Percentiles rank a stretch among this genome's conserved stretches.
These are phyloP conservation scores for Chironomus tentans DNA, from an alignment of 2,888 invertebrate species.

Conservation along the genomic window DNA sequence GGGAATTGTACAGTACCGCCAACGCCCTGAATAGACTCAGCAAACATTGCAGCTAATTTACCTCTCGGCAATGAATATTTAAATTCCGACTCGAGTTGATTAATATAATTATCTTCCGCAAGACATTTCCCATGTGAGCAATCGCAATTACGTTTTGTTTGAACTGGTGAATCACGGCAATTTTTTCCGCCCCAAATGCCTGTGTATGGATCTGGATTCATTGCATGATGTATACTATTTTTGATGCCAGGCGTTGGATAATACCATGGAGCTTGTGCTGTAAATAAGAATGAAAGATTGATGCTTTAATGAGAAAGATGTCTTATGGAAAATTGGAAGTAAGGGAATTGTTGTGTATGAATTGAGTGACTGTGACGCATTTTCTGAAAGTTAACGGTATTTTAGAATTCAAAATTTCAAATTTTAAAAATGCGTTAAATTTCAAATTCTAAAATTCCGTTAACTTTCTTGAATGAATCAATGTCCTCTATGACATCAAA, in stretches of 20 bases:
- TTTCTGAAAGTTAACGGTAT: too few relatives aligned
- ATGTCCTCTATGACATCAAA: too few relatives aligned
- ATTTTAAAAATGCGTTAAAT: too few relatives aligned
- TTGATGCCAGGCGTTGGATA: constrained; percentile 60
- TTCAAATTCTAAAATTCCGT: too few relatives aligned
- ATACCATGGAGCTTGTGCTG: constrained; percentile 71
- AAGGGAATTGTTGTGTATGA: too few relatives aligned
- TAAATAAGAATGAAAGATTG: constrained; percentile 32
- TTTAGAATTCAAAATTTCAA: too few relatives aligned
- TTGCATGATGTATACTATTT: constrained; percentile 70
- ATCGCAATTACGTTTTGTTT: constrained; percentile 57
- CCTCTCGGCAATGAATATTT: constrained; percentile 68
- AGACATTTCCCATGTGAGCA: constrained; percentile 55
- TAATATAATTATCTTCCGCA: constrained; percentile 43
- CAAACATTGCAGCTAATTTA: constrained; percentile 79
- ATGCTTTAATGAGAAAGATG: too few relatives aligned
- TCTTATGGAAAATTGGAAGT: too few relatives aligned
- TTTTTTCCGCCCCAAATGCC: constrained; percentile 84
- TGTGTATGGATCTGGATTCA: constrained; percentile 84
- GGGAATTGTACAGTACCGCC: constrained; percentile 92
- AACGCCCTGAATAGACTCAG: constrained; percentile 94
- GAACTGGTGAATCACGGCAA: constrained; percentile 81
- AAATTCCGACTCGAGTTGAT: constrained; percentile 51
- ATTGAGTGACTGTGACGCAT: too few relatives aligned
- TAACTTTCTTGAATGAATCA: too few relatives aligned